Base-by-base conservation (phyloP, 2,888 invertebrate genomes). In the Phorcus lineatus region DNA sequence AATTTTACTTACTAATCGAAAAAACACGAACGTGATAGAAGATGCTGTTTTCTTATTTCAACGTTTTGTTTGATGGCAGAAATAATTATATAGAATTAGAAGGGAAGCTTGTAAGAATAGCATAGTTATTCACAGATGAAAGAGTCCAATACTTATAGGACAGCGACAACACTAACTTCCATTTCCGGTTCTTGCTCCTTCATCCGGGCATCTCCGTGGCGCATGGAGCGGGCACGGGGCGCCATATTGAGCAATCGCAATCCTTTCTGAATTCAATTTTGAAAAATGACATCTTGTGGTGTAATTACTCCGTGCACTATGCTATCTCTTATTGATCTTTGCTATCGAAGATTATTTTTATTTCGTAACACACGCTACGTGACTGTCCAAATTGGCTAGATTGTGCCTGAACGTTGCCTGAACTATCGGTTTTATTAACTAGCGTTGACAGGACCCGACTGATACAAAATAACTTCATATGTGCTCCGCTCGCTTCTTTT, bases 251-350 rank as follows among this genome's bases (percentile, higher is more conserved):
- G 28, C 24, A 28, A 24, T 62, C 62, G 28, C 28, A 16, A 62
- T 28, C 62, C 47, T 54, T 78, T 79, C 79, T 66, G 81, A 79
- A 81, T 81, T 80, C 80, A 79, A 79, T 79, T 82, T 82, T 82
- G 80, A 82, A 81, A 82, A 82, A 80, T 82, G 82, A 82, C 82
- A 82, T 78, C 78, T 82, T 80, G 67, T 75, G 53, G 67, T 75
- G 76, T 77, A 82, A 82, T 82, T 82, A 82, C 76, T 19, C 28
- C 17, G 24, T 55, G 28, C 17, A 13, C 36, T 55, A 76, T 31
- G 76, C 36, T 55, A 76, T 36, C 40, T 54, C 24, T 19, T 24
- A 76, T 76, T 40, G 76, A 76, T 76, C 55, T 31, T 22, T n/a
- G 28, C 54, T 40, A 70, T 55, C 76, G 53, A 76, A 76, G 76